Evolutionary conservation across 2,797 vertebrate species (phyloP).

Genomic region (Eulemur coronatus): DNA sequence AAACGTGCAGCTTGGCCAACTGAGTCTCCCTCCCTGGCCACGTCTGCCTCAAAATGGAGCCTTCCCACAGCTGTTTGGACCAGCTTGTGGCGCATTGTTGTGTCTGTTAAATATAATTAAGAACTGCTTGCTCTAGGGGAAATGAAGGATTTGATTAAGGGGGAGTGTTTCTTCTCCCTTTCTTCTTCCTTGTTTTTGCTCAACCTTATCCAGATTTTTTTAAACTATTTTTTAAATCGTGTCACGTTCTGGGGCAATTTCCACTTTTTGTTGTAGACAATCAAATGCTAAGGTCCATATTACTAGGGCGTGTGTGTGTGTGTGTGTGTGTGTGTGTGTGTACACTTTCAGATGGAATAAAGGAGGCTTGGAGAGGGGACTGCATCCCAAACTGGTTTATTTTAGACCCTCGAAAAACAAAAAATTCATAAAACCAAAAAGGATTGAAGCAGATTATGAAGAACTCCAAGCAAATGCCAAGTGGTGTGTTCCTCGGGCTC

Average conservation of each 20-base stretch:
- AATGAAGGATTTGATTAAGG: slow-evolving; percentile 74
- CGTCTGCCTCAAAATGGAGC: slow-evolving; percentile 52
- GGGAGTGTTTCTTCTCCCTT: slow-evolving; percentile 50
- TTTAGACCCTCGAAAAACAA: neutral
- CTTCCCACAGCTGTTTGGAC: slow-evolving; percentile 76
- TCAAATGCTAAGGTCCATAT: slow-evolving; percentile 11
- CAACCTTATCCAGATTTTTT: slow-evolving; percentile 64
- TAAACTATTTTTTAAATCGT: slow-evolving; percentile 35
- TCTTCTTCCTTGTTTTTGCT: slow-evolving; percentile 69
- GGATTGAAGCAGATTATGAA: neutral
- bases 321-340: neutral
- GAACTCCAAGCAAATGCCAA: neutral
- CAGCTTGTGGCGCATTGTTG: slow-evolving; percentile 54
- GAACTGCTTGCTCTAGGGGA: slow-evolving; percentile 68
- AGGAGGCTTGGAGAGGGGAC: neutral
- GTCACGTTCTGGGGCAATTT: slow-evolving; percentile 45
- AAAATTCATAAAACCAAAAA: slow-evolving; percentile 26
- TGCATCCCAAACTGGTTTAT: neutral
- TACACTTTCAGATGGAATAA: neutral
- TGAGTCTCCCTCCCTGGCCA: slow-evolving; percentile 33
- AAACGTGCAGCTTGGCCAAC: neutral
- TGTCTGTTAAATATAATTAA: slow-evolving; percentile 80
- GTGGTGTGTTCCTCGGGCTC: neutral
- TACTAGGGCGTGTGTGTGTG: neutral
- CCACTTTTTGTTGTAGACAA: slow-evolving; percentile 31